Evolutionary conservation across 2,113 vertebrate genomes (phyloP).

Genomic region (Cromileptes altivelis): DNA sequence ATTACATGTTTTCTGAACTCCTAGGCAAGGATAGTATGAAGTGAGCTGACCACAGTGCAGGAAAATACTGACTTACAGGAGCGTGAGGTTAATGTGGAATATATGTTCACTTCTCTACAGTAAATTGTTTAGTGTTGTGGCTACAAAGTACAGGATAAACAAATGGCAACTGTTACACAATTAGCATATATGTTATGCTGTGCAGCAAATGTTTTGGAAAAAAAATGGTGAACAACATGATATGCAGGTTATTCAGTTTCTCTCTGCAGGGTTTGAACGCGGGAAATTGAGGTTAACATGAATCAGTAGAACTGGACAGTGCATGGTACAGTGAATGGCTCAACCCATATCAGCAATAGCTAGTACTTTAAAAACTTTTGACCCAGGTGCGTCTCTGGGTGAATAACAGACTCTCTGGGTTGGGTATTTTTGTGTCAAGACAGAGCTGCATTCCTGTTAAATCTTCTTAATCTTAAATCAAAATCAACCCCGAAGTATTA

Average conservation of each 20-base stretch:
- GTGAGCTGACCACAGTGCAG: neutral
- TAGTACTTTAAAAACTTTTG: no score
- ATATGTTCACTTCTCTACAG: neutral
- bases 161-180: neutral
- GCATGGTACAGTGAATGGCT: neutral
- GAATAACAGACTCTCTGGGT: neutral
- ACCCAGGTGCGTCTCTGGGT: neutral
- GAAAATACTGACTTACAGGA: neutral
- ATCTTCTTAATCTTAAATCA: neutral
- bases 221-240: no score
- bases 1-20: slow-evolving; percentile 17
- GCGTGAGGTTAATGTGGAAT: neutral
- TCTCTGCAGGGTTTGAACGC: neutral
- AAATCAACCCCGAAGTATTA: neutral
- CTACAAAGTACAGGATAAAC: neutral
- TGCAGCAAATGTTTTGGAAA: neutral
- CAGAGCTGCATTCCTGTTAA: slow-evolving; percentile 17
- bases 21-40: neutral
- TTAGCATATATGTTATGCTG: neutral
- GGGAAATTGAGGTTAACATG: no score
- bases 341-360: neutral
- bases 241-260: neutral
- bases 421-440: neutral
- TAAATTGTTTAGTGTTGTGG: no score
- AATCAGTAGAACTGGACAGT: neutral